Evolutionary conservation across 2,797 vertebrate species (phyloP).

Genomic region (Gallirallus australis): DNA sequence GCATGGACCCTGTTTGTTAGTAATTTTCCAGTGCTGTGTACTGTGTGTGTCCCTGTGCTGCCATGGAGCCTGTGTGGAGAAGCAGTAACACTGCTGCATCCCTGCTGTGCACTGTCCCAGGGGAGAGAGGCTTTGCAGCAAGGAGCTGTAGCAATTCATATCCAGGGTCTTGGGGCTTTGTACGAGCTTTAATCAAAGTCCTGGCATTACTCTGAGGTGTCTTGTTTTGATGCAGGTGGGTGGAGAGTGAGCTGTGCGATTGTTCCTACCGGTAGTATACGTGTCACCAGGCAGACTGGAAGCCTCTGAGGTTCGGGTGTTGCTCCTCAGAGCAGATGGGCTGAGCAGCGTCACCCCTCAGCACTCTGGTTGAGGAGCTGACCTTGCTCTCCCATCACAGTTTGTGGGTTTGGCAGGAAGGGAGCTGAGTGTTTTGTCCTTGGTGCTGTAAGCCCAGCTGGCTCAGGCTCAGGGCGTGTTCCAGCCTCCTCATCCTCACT

Average conservation of each 20-base stretch:
- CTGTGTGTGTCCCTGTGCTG: neutral
- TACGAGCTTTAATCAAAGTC: neutral
- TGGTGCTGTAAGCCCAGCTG: neutral
- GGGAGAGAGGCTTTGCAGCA: neutral
- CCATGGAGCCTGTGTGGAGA: neutral
- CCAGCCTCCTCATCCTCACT: neutral
- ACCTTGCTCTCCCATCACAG: neutral
- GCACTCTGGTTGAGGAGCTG: neutral
- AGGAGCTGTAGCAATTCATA: neutral
- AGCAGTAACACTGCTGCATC: neutral
- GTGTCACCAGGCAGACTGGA: neutral
- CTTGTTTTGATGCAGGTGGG: neutral
- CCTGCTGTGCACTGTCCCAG: neutral
- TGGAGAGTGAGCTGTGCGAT: rapidly evolving
- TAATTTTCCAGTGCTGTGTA: neutral
- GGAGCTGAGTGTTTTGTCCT: neutral
- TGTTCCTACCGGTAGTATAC: rapidly evolving
- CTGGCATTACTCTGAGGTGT: neutral
- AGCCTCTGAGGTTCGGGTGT: neutral
- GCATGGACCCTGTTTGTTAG: neutral
- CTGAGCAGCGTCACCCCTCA: neutral
- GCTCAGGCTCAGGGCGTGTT: neutral
- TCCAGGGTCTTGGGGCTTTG: neutral
- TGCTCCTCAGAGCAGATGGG: neutral
- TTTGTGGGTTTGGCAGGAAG: neutral